Base-by-base conservation (phyloP, 2,797 vertebrate species). In the Gila robusta region DNA sequence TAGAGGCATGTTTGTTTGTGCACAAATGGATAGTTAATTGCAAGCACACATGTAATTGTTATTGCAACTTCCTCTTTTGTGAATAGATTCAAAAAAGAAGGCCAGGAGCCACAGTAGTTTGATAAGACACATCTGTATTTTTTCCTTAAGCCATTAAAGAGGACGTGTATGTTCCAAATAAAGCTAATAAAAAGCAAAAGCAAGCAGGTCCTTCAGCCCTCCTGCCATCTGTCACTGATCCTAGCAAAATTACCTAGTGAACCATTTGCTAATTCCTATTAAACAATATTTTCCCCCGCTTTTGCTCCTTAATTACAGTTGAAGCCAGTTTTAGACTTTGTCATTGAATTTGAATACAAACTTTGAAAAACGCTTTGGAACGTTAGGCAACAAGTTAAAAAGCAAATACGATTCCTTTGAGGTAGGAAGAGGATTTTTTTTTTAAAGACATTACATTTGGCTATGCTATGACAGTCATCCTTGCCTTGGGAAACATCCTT, bases 401-500 rank as follows among this genome's bases (percentile, higher is more conserved):
- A 28, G 41, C 44, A 66, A 59, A 86, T 67, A 71, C 85, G 41
- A 59, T 74, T 79, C n/a, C 37, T 49, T 26, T 37, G 81, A 66
- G 76, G 21, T 37, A 69, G 17, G 47, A 72, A 62, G 62, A 62
- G 39, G 21, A 39, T 86, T 82, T 79, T 52, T 54, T 70, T 54
- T 70, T 73, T 39, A 64, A 84, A 81, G 52, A 83, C 52, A 77
- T 73, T 86, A 81, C 59, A 72, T 70, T 73, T 80, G 62, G 69
- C 52, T 84, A 76, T 89, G 84, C 86, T 77, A 78, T 88, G 86
- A 90, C 84, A 88, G 79, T 86, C 83, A 79, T 89, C 88, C 66
- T 85, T 89, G 86, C 69, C 81, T 81, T 44, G 83, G 84, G 84
- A 86, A 80, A 72, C 84, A 73, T 86, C 78, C 84, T 87, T 87